Conservation (phyloP, 2,797 vertebrate genomes). For the Neopelma chrysocephalum region DNA sequence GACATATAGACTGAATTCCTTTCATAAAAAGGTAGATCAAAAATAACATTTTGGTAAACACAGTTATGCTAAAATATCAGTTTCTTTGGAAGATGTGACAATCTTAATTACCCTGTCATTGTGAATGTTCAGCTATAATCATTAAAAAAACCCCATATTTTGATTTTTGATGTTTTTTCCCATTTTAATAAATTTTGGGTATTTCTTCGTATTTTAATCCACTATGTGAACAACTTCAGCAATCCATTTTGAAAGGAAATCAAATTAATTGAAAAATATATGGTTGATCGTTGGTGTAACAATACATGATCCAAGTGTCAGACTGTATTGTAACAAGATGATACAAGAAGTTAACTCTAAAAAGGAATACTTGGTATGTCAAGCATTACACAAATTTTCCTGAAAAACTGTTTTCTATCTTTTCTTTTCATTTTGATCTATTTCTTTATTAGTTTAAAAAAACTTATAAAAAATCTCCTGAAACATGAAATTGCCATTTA, state of each 20-base stretch:
- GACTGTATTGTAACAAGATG: neutral
- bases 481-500: neutral
- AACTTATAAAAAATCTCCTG: neutral
- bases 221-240: constrained; percentile 15
- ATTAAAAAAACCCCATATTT: neutral
- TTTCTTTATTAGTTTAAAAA: neutral
- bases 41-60: constrained; percentile 1
- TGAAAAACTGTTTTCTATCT: neutral
- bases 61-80: constrained; percentile 19
- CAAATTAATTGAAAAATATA: constrained; percentile 24
- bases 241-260: constrained; percentile 42
- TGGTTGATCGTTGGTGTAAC: neutral
- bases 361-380: neutral
- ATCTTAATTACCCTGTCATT: neutral
- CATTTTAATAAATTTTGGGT: neutral
- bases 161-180: neutral
- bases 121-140: neutral
- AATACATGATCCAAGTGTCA: neutral
- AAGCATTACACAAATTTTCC: neutral
- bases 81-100: constrained; percentile 5
- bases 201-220: neutral
- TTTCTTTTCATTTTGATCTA: neutral
- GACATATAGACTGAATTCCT: constrained; percentile 52
- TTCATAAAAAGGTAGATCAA: constrained; percentile 56
- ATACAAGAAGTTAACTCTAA: neutral